Evolutionary conservation across 2,888 invertebrate genomes (phyloP).

Genomic region (Chirona hameri): DNA sequence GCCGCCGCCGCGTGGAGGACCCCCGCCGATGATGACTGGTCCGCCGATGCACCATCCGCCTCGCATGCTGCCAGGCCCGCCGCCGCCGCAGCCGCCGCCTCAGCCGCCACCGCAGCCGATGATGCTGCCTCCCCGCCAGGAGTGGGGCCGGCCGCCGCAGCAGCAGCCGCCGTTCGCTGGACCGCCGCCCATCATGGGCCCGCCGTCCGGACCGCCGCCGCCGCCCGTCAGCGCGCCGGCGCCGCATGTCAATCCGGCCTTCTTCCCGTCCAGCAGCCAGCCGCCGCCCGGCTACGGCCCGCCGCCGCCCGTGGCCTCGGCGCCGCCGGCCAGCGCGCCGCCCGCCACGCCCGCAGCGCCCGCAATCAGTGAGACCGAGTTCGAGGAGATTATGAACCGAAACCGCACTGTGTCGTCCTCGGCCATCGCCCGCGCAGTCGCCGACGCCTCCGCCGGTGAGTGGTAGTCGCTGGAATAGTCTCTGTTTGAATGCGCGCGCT

Average conservation of each 20-base stretch:
- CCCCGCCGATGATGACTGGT: conserved; percentile 40
- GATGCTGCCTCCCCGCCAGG: conserved; percentile 45
- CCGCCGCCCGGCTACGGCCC: conserved; percentile 31
- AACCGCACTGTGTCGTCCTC: conserved; percentile 97
- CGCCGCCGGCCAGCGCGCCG: conserved; percentile 41
- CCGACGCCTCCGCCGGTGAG: conserved; percentile 85
- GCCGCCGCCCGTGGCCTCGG: conserved; percentile 40
- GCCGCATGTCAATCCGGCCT: conserved; percentile 94
- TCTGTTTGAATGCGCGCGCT: too few species aligned
- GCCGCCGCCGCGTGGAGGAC: conserved; percentile 40
- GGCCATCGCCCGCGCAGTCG: conserved; percentile 94
- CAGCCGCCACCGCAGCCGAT: conserved; percentile 53
- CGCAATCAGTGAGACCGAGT: conserved; percentile 84
- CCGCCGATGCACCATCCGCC: conserved; percentile 32
- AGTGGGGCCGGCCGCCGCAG: conserved; percentile 46
- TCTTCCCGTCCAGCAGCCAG: conserved; percentile 70
- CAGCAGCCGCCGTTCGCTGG: conserved; percentile 53
- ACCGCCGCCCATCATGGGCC: conserved; percentile 9
- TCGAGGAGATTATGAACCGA: conserved; percentile 96
- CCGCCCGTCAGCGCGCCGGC: conserved; percentile 52
- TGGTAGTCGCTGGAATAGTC: conserved; percentile 27
- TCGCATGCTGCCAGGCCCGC: background rate
- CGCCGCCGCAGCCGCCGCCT: conserved; percentile 43
- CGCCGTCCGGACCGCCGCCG: conserved; percentile 12
- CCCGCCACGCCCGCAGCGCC: conserved; percentile 52